Evolutionary conservation across 2,797 vertebrate genomes (phyloP), one percentile per base, ranked within the genome.

Genomic region (Halcyon badia): DNA sequence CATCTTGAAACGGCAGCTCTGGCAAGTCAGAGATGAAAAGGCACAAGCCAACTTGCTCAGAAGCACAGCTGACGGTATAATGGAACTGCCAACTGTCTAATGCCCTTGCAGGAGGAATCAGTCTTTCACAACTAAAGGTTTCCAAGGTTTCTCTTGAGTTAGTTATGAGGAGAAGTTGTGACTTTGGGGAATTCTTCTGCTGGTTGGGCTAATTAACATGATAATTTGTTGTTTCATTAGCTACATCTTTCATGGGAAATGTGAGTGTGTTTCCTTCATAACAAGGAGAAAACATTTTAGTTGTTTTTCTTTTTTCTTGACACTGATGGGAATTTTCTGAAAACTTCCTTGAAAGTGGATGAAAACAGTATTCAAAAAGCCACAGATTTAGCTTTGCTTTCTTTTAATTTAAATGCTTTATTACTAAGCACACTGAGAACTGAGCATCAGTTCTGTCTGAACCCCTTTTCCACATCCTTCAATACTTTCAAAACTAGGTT

Each of bases 111-210:
- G 14, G 37, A 39, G 57, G 58, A 85, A 69, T 81, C 81, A 28
- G 46, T 28, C 56, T 44, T 17, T 31, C 5, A 2, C 41, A 73
- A 12, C 51, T 54, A 22, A 73, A 44, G 84, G 83, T 87, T 91
- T 96, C 65, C 79, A 22, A 62, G 44, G 22, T 46, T 73, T 48
- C 75, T 15, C 51, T 11, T 16, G 76, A 78, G 89, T 49, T 94
- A 18, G 44, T 86, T 60, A 41, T 41, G 90, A 84, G 96, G 87
- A 49, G 5, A 66, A 90, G 56, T 9, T 51, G 76, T 26, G 56
- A 70, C 97, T 37, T 31, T n/a, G 24, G 98, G 96, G 97, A 84
- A 11, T 52, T 75, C 19, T 68, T 60, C 93, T 90, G 88, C 87
- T 58, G 41, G 68, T 25, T 25, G 33, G 31, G 77, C 94, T 97